Conservation (phyloP, 2,888 invertebrate genomes). For the Nymphalis urticae region DNA sequence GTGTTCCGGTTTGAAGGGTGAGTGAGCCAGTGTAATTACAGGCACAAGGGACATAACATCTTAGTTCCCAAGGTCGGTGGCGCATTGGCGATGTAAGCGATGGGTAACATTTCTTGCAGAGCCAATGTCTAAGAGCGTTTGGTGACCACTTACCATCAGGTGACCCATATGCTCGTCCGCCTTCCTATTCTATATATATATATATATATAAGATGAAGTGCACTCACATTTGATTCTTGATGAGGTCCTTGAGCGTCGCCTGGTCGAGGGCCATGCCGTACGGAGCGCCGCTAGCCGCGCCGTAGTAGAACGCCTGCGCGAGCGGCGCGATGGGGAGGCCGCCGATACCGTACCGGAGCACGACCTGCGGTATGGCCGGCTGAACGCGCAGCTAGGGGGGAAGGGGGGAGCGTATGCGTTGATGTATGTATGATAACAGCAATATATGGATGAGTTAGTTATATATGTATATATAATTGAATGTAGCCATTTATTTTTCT, state of each 20-base stretch:
- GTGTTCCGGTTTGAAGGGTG: too few relatives aligned
- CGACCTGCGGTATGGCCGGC: slow-evolving; percentile 64
- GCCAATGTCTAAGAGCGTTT: too few relatives aligned
- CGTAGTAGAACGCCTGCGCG: slow-evolving; percentile 83
- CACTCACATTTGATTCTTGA: slow-evolving; percentile 95
- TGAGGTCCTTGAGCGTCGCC: slow-evolving; percentile 88
- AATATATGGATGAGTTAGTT: slow-evolving; percentile 22
- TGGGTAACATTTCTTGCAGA: too few relatives aligned
- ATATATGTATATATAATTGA: neutral
- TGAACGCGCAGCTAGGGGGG: slow-evolving; percentile 61
- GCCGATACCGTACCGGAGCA: slow-evolving; percentile 65
- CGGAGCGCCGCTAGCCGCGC: slow-evolving; percentile 68
- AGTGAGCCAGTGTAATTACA: too few relatives aligned
- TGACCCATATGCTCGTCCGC: too few relatives aligned
- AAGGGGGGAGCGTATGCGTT: slow-evolving; percentile 24
- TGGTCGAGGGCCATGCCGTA: slow-evolving; percentile 82
- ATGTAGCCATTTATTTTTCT: neutral
- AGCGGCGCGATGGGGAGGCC: slow-evolving; percentile 59
- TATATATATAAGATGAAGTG: too few relatives aligned
- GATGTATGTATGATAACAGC: slow-evolving; percentile 28
- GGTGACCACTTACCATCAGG: too few relatives aligned
- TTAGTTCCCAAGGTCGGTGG: too few relatives aligned
- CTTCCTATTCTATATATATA: too few relatives aligned
- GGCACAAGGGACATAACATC: too few relatives aligned
- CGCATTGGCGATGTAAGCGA: too few relatives aligned